Evolutionary conservation across 2,797 vertebrate genomes (phyloP), one percentile per base, ranked within the genome.

Genomic region (Neosilurus mollespiculum): DNA sequence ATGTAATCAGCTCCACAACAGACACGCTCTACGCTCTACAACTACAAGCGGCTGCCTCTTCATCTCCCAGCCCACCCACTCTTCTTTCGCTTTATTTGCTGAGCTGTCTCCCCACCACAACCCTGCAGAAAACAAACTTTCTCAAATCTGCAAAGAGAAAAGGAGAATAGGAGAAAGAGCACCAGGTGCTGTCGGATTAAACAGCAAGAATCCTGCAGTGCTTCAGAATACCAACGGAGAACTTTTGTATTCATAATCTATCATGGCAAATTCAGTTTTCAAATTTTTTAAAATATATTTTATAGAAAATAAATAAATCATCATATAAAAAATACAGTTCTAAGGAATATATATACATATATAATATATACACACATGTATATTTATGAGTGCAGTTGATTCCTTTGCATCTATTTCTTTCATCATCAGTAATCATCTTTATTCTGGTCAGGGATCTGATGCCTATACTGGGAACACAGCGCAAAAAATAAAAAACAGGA

Each of bases 21-120:
- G 88, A 87, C 87, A 87, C 84, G 84, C 86, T 89, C 88, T 86
- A 85, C 84, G 43, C 43, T 43, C 87, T 87, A 87, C 84, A 82
- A 82, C 84, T 71, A 82, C 73, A 78, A 78, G 82, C 72, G 20
- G 43, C 73, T 83, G 79, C 80, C 30, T 69, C 64, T 77, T 71
- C 81, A 30, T 75, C 72, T 58, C 37, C 58, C 56, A 30, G 26
- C 49, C 26, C 53, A 58, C 64, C 65, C 82, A 16, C 64, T 49
- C 30, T 37, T 54, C 80, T 71, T 61, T 72, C 30, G n/a, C 0
- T 3, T 71, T 83, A 85, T 86, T 85, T 84, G 70, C 70, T 1
- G 69, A 84, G 76, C 54, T 70, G 30, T 77, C 58, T 75, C 66
- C 34, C 61, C 30, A 67, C 30, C 49, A 81, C 58, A 53, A 9